Evolutionary conservation across 2,888 invertebrate species (phyloP).

Genomic region (Halictus quadricinctus): DNA sequence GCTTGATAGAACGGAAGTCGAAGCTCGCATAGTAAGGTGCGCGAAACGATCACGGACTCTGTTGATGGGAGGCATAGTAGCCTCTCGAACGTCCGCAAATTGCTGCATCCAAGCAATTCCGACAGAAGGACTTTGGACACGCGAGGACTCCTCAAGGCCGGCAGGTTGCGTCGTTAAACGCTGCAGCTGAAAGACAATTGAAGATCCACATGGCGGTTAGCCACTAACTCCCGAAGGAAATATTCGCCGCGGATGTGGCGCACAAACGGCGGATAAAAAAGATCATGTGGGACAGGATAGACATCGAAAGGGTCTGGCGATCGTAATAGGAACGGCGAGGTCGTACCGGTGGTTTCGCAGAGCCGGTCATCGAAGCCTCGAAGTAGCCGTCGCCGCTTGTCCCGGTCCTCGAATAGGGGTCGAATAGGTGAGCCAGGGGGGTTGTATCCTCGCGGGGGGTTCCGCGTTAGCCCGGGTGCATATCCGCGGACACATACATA

Average conservation of each 20-base stretch:
- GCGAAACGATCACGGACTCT: neutral
- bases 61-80: neutral
- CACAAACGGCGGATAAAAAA: neutral
- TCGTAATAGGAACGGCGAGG: neutral
- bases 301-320: neutral
- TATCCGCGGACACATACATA: constrained; percentile 73
- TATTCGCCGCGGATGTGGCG: no score
- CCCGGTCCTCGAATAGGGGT: neutral
- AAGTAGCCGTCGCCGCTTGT: neutral
- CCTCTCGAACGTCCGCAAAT: neutral
- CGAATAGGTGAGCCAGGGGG: neutral
- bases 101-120: neutral
- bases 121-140: neutral
- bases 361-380: neutral
- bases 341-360: neutral
- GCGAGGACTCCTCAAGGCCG: neutral
- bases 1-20: no score
- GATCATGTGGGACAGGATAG: neutral
- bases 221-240: neutral
- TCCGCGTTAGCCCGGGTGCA: constrained; percentile 57
- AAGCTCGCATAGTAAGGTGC: neutral
- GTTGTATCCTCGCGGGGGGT: constrained; percentile 69
- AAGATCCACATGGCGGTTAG: neutral
- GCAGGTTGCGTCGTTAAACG: no score
- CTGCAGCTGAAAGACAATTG: neutral